Evolutionary conservation across 2,888 invertebrate species (phyloP), one percentile per base, ranked within the genome.

Genomic region (Rhingia campestris): DNA sequence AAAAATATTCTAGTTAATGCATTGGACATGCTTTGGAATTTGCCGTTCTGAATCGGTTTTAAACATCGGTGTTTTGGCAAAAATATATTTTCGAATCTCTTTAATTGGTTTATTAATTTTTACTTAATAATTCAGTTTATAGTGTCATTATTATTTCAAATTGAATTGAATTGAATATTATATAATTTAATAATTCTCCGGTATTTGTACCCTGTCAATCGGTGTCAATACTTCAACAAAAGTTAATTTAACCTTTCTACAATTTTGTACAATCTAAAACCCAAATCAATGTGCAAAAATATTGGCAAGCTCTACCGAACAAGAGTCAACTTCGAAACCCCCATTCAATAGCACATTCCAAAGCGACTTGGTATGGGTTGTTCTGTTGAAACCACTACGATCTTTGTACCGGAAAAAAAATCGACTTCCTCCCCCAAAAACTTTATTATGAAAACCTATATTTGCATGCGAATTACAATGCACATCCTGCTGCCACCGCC

Each of bases 391-490:
- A 39, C 35, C 9, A 12, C 22, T 22, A 10, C 22, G 4, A 39
- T 4, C 41, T 0, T 10, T 10, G 10, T 9, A 41, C 6, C 7
- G 9, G 35, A 14, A 4, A 7, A 53, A 53, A 2, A 2, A 2
- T 22, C 22, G 22, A 22, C 1, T 22, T 22, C 22, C 22, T 22
- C 22, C 22, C 22, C 22, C 2, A 14, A 43, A 45, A 33, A 59
- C 45, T 35, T 61, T 22, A 22, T 22, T 22, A 22, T 22, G 22
- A 22, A 47, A 47, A 47, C 22, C 12, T 22, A 12, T 47, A 47
- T 63, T 47, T 47, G 5, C 14, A 47, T 63, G 47, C 61, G 47
- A 47, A 47, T 35, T 47, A 10, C 22, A 12, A 47, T 63, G 47
- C 32, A 63, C 22, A 47, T 35, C 47, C 35, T 45, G 37, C n/a